A percentile compares a stretch with the other conserved stretches of the same genome.
Evolutionary conservation across 2,797 vertebrate species (phyloP).

Genomic region (Sebastes vulpes): DNA sequence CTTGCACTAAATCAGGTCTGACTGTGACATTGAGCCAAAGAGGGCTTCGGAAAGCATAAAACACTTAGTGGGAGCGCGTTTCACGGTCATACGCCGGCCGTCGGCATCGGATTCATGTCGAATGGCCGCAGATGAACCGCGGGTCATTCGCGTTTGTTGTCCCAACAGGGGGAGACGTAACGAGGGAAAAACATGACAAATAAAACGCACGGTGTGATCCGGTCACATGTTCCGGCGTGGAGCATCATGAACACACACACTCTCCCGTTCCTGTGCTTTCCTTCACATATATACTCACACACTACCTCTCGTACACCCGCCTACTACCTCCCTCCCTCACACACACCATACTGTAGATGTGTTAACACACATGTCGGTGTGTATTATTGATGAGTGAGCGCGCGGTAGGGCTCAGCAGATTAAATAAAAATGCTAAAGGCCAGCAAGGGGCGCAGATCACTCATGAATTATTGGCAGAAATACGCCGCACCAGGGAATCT

Average conservation of each 20-base stretch:
- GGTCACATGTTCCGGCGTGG: conserved; percentile 2
- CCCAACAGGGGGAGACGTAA: conserved; percentile 7
- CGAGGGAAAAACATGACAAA: conserved; percentile 7
- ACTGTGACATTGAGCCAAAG: conserved; percentile 45
- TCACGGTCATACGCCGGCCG: conserved; percentile 36
- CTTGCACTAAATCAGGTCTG: conserved; percentile 27
- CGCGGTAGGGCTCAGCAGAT: conserved; percentile 89
- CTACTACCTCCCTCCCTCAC: not conserved
- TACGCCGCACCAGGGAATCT: conserved; percentile 90
- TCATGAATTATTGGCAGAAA: conserved; percentile 95
- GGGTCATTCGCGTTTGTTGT: conserved; percentile 38
- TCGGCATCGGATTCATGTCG: conserved; percentile 3
- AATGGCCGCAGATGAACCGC: conserved; percentile 17
- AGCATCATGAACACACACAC: not conserved
- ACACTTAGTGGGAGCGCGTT: conserved; percentile 45
- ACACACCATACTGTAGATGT: conserved; percentile 80
- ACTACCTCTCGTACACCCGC: not conserved
- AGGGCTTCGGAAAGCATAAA: conserved; percentile 28
- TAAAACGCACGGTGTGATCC: not conserved
- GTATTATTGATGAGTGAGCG: conserved; percentile 92
- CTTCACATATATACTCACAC: conserved; percentile 10
- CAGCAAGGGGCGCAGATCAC: conserved; percentile 91
- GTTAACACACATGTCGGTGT: conserved; percentile 95
- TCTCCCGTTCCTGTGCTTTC: not conserved
- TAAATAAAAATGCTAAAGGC: conserved; percentile 96